Evolutionary conservation across 2,113 vertebrate species (phyloP).

Genomic region (Paratilapia polleni): DNA sequence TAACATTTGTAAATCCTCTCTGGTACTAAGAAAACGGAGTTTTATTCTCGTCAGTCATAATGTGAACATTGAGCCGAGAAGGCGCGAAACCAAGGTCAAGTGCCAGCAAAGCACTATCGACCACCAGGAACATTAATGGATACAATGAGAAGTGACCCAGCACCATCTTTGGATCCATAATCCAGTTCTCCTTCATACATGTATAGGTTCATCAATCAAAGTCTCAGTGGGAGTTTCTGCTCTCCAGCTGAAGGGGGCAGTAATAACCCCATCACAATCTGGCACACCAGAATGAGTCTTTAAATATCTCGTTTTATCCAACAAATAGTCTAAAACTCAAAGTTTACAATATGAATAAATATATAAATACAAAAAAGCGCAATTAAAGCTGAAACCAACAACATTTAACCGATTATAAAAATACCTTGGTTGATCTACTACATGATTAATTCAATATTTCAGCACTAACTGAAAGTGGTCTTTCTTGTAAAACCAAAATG

Average conservation of each 20-base stretch:
- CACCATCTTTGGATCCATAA: not conserved
- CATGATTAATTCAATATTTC: not conserved
- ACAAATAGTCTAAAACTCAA: not conserved
- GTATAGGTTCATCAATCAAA: not conserved
- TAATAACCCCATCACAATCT: not conserved
- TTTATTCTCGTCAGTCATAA: not conserved
- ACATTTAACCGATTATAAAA: not conserved
- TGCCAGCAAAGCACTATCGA: not conserved
- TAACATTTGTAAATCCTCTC: not conserved
- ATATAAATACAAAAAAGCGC: slow-evolving; percentile 11
- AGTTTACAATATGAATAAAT: not conserved
- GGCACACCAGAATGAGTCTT: not conserved
- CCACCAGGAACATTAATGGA: not conserved
- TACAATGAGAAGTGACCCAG: not conserved
- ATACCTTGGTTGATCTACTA: not conserved
- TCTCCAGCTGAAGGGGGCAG: not conserved
- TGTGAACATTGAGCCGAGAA: not conserved
- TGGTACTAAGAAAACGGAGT: not conserved
- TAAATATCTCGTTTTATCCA: not conserved
- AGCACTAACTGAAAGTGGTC: not conserved
- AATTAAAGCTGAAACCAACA: not conserved
- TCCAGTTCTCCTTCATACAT: slow-evolving; percentile 1
- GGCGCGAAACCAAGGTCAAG: not conserved
- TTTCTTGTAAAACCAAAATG: not conserved
- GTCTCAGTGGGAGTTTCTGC: not conserved